Evolutionary conservation across 2,888 invertebrate genomes (phyloP).

Genomic region (Therioaphis trifolii): DNA sequence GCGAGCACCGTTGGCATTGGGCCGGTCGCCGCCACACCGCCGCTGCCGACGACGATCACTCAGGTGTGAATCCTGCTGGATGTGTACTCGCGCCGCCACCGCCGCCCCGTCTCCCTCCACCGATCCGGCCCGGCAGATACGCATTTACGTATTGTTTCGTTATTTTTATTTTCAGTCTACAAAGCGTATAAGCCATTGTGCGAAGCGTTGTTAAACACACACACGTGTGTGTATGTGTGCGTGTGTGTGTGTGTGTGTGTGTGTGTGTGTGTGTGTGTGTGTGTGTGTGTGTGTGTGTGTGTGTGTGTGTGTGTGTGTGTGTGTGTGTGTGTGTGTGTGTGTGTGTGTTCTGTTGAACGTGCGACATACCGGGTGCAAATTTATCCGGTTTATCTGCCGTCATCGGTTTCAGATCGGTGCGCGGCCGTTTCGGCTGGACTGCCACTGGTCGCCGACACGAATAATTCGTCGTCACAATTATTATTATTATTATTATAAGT

Average conservation of each 20-base stretch:
- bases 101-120: not conserved
- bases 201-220: not conserved
- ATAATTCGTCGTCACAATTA: not conserved
- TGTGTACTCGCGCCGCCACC: not conserved
- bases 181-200: too few species aligned
- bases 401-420: slow-evolving; percentile 41
- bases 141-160: slow-evolving; percentile 35
- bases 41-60: slow-evolving; percentile 45
- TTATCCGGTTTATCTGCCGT: slow-evolving; percentile 45
- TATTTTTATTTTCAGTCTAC: slow-evolving; percentile 5
- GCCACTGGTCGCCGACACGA: not conserved
- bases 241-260: not conserved
- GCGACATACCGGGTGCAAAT: slow-evolving; percentile 22
- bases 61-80: slow-evolving; percentile 61
- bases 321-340: not conserved
- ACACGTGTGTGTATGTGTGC: not conserved
- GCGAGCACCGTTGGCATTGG: slow-evolving; percentile 11
- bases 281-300: not conserved
- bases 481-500: not conserved
- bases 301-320: not conserved
- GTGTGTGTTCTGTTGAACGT: not conserved
- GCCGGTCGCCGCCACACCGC: slow-evolving; percentile 3
- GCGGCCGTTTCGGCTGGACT: slow-evolving; percentile 11
- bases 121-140: not conserved
- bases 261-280: not conserved